phyloP scores from a whole-genome alignment of 2,888 invertebrate species.

The Gonocerus acuteangulatus region DNA sequence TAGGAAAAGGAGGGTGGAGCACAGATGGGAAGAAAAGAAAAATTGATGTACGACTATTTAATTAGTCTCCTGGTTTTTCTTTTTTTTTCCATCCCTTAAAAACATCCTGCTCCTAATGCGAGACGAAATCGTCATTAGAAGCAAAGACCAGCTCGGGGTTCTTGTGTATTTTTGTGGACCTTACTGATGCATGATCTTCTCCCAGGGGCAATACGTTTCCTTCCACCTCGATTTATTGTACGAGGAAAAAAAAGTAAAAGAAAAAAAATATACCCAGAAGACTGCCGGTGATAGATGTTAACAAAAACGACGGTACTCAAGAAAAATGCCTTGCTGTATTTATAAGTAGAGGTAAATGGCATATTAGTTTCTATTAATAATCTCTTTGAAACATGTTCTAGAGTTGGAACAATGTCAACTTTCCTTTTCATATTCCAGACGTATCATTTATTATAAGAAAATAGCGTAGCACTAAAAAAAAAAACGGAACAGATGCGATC shows the following conservation, averaged over 20 bases:
- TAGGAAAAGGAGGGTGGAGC: conserved; percentile 1
- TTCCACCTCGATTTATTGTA: not conserved
- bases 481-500: too few relatives aligned
- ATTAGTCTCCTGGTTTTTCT: conserved; percentile 19
- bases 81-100: conserved; percentile 5
- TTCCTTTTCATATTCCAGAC: not conserved
- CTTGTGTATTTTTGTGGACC: conserved; percentile 11
- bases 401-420: not conserved
- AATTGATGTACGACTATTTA: conserved; percentile 27
- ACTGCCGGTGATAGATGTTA: not conserved
- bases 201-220: conserved; percentile 13
- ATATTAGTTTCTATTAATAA: not conserved
- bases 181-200: not conserved
- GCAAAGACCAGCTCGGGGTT: not conserved
- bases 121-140: not conserved
- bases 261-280: not conserved
- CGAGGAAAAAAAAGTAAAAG: not conserved
- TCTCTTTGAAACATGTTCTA: not conserved
- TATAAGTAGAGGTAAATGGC: not conserved
- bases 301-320: not conserved
- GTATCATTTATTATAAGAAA: not conserved
- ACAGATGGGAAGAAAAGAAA: conserved; percentile 24
- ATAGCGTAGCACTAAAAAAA: too few relatives aligned
- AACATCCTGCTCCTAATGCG: conserved; percentile 2
- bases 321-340: not conserved